phyloP scores from a whole-genome alignment of 2,113 vertebrate species.

The Tragulus kanchil region DNA sequence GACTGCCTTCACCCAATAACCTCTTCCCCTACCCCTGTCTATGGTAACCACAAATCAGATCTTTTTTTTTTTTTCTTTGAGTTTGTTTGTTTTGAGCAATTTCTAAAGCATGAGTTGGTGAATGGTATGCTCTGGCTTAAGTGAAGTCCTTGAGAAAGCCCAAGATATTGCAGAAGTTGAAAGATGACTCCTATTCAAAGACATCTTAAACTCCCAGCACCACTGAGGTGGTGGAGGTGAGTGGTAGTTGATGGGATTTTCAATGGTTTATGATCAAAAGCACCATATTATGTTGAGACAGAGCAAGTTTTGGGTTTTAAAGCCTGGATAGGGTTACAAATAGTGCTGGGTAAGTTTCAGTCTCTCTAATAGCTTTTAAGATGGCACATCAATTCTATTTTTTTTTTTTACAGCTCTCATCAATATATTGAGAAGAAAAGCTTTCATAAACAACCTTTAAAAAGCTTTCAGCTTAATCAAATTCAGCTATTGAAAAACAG shows the following conservation, averaged over 20 bases:
- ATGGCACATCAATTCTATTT: background rate
- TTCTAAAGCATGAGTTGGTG: background rate
- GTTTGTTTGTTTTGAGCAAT: background rate
- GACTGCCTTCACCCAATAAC: background rate
- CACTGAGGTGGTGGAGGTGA: background rate
- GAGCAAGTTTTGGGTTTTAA: background rate
- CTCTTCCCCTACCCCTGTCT: background rate
- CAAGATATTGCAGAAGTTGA: conserved; percentile 77
- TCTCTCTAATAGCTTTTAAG: background rate
- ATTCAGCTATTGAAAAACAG: conserved; percentile 21
- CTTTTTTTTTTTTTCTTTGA: background rate
- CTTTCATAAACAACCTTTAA: background rate
- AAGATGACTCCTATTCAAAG: conserved; percentile 45
- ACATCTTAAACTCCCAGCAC: conserved; percentile 52
- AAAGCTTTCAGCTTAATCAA: conserved; percentile 67
- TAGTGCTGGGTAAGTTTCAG: background rate
- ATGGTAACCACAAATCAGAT: background rate
- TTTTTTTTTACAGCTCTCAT: background rate
- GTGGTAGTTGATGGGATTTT: background rate
- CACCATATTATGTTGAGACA: background rate
- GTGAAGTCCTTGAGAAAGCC: conserved; percentile 71
- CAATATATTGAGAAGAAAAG: background rate
- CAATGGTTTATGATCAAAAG: background rate
- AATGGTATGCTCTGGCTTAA: conserved; percentile 63
- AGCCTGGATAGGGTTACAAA: background rate